Evolutionary conservation across 2,797 vertebrate species (phyloP).

Genomic region (Lophura swinhoii): DNA sequence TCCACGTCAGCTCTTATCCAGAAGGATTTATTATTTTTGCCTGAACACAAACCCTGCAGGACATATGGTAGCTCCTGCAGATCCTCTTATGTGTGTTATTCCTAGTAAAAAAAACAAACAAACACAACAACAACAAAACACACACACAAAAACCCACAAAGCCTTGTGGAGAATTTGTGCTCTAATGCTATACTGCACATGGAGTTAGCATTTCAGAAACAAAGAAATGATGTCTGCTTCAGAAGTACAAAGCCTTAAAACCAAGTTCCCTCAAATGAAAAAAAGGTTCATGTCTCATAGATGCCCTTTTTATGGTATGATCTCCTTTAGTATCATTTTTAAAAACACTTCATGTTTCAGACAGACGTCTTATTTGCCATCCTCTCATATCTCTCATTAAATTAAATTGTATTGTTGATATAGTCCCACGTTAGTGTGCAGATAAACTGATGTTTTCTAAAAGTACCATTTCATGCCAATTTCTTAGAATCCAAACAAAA

Average conservation of each 20-base stretch:
- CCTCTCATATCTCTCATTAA: not conserved
- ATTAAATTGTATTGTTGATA: not conserved
- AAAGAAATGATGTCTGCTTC: not conserved
- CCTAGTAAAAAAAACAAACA: not conserved
- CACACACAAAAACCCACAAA: not conserved
- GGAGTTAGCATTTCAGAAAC: not conserved
- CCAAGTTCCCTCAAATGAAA: not conserved
- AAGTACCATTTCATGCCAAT: not conserved
- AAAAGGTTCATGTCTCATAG: not conserved
- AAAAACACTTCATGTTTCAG: not conserved
- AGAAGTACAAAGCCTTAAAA: not conserved
- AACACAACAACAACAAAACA: too few relatives aligned
- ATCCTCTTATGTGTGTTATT: not conserved
- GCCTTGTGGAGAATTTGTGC: not conserved
- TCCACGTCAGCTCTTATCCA: not conserved
- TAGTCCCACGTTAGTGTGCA: not conserved
- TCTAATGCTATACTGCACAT: not conserved
- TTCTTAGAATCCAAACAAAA: not conserved
- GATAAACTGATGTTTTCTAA: not conserved
- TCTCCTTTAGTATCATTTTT: not conserved
- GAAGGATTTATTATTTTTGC: slow-evolving; percentile 30
- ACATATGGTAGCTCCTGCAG: not conserved
- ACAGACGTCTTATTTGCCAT: not conserved
- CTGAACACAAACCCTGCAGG: not conserved
- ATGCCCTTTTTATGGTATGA: not conserved